phyloP scores from a whole-genome alignment of 2,797 vertebrate species.

The Enteromius trimaculatus region DNA sequence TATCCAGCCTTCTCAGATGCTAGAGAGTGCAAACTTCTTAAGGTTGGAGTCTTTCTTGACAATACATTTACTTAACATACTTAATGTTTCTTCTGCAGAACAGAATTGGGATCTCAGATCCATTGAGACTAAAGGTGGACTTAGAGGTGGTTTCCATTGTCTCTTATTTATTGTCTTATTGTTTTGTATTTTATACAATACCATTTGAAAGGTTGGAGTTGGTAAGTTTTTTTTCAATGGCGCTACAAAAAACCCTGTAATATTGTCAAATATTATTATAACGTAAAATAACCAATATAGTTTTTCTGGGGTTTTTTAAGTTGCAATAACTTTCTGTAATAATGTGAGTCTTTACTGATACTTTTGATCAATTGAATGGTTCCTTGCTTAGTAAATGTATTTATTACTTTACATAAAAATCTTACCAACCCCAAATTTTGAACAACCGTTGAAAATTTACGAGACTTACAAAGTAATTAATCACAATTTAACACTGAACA shows the following conservation, averaged over 20 bases:
- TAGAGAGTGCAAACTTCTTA: slow-evolving; percentile 81
- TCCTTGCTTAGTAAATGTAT: not conserved
- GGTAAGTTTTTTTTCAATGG: not conserved
- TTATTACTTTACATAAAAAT: not conserved
- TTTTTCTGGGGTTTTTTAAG: not conserved
- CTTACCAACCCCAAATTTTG: not conserved
- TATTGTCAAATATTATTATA: not conserved
- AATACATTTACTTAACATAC: not conserved
- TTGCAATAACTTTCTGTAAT: not conserved
- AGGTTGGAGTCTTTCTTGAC: slow-evolving; percentile 65
- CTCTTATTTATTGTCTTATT: not conserved
- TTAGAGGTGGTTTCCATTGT: not conserved
- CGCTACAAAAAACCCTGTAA: not conserved
- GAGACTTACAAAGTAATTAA: not conserved
- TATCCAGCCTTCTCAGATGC: slow-evolving; percentile 82
- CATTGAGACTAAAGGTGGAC: not conserved
- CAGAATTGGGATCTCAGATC: not conserved
- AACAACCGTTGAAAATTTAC: not conserved
- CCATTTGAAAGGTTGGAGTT: not conserved
- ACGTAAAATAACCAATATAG: not conserved
- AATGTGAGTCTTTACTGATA: not conserved
- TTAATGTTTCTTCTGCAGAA: not conserved
- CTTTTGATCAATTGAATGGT: not conserved
- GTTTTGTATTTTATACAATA: not conserved
- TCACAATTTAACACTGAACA: slow-evolving; percentile 54